Base-by-base conservation (phyloP, 2,113 vertebrate genomes). In the Phoenicopterus ruber region DNA sequence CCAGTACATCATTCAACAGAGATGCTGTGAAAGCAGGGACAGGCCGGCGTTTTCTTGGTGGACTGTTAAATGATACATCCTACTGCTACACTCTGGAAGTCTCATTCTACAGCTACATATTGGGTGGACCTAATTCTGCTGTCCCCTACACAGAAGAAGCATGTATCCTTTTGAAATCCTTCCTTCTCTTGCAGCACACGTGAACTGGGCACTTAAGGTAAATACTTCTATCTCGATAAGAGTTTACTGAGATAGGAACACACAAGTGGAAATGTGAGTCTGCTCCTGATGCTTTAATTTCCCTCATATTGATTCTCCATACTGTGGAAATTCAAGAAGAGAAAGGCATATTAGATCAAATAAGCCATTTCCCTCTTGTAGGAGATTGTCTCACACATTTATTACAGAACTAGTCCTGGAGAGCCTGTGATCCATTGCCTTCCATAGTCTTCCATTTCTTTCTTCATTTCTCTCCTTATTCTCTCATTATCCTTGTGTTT, bases 21-120 rank as follows among this genome's bases (percentile, higher is more conserved):
- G 99, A 99, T 9, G 98, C 99, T 11, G 99, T 99, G 97, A 99
- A 99, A 96, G 99, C 99, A 8, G 99, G 99, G 31, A 99, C 99
- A 0, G 99, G 99, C 13, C 98, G 99, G 17, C 99, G 99, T 32
- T 99, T 99, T 80, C 99, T 99, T 0, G 99, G 99, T 1, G 99
- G 99, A 52, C 98, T 99, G 69, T 96, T 99, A 44, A 99, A 99
- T 17, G 98, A 99, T 87, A 98, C 98, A 2, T 99, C 99, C 87
- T 99, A 99, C 90, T 99, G 99, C 98, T 99, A 99, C 97, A 99
- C 99, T 2, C 98, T 99, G 36, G 99, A 99, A 96, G 99, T 99
- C 95, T 99, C 99, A 29, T 99, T 99, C 98, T 99, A 99, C 98
- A 99, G 99, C 97, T 99, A 99, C 96, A 93, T 99, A 72, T 82